Evolutionary conservation across 2,113 vertebrate genomes (phyloP), one percentile per base, ranked within the genome.

Genomic region (Pseudolaguvia tuberculata): DNA sequence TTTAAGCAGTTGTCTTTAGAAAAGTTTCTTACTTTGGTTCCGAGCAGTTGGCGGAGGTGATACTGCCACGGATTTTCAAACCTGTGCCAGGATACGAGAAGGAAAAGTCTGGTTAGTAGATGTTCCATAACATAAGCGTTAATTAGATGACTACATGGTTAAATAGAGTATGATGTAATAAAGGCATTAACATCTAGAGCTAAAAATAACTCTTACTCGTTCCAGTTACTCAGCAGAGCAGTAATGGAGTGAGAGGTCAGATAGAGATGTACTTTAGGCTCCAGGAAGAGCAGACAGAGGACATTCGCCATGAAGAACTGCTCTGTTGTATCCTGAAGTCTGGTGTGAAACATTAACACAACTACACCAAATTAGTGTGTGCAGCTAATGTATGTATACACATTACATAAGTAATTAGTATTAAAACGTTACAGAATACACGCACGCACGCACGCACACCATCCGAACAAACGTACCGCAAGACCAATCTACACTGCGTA

Each of bases 201-300:
- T 21, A 29, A 51, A 14, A 18, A 11, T 3, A 35, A 6, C 50
- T 6, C 80, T 76, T 58, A 82, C 80, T 82, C 80, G 5, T 82
- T 76, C 80, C 80, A 82, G 4, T 50, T 47, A 1, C 62, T 50
- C 45, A 82, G 51, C 57, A 82, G 25, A 3, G 48, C n/a, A 6
- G 15, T 66, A 3, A 45, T 59, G 53, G 72, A 67, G 21, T 75
- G 67, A 3, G 47, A 39, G 45, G 15, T 17, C 0, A 2, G 2
- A 27, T 57, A 6, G 21, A 82, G 63, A n/a, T 23, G 3, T 0
- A 82, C 18, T 0, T 11, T 63, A 29, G 29, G 61, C n/a, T 82
- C 80, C 77, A 79, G 31, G 58, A 82, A 82, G 73, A 63, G 73
- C 63, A 82, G 2, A 23, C 63, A 51, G 35, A 82, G 70, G 45